Evolutionary conservation across 2,113 vertebrate species (phyloP), one percentile per base, ranked within the genome.

Genomic region (Bubalus kerabau): DNA sequence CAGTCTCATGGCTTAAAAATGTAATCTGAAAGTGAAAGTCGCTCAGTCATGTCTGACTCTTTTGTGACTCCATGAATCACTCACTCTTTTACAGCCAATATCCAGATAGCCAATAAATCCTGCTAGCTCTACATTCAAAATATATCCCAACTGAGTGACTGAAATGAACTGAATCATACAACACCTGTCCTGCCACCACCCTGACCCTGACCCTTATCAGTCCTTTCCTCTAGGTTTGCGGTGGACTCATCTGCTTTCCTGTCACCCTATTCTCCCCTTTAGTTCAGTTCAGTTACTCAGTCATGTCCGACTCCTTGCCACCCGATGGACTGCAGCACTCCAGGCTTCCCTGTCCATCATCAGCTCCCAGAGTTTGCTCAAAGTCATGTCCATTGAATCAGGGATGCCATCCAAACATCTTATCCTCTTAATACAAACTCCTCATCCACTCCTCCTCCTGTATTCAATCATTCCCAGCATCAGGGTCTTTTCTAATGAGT

Each of bases 261-360:
- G 59, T n/a, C 19, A 17, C 50, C 48, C 1, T 48, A 6, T 89
- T 95, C 36, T 90, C 28, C 36, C 36, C 30, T 36, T 30, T 9
- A 36, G 64, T 36, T 71, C n/a, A 71, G 17, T 71, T 36, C n/a
- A 23, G 17, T 71, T 10, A 71, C 64, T 71, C 64, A 71, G n/a
- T 71, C 64, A 21, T 36, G 17, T 71, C 9, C 0, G 8, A 71
- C n/a, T 71, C 64, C 36, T 36, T 67, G n/a, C 0, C 0, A 67
- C 4, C 64, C 0, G 0, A n/a, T n/a, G 64, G 64, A 67, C 64
- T n/a, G 64, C 16, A 67, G 16, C 32, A 10, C 32, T 19, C 32
- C 64, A 67, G 64, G 8, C 32, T 67, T 67, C 64, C 64, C 32
- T 71, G 8, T 36, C 17, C 32, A 36, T 71, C n/a, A 36, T 36